phyloP scores from a whole-genome alignment of 2,888 invertebrate species.

The Deilephila porcellus region DNA sequence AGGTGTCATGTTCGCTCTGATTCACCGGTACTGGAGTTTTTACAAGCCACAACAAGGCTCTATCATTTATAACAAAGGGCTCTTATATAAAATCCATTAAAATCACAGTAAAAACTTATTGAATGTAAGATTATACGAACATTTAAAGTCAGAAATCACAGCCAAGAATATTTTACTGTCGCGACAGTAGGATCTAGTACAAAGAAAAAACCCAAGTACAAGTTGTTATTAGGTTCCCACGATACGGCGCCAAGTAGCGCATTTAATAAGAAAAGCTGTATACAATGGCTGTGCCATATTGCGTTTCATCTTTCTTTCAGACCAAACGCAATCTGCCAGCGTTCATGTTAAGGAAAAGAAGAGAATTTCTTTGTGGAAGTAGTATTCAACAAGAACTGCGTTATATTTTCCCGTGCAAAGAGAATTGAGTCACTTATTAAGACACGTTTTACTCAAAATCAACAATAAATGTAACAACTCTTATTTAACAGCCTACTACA shows the following conservation, averaged over 20 bases:
- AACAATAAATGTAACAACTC: no score
- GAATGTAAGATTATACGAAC: background rate
- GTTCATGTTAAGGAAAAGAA: background rate
- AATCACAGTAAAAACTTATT: no score
- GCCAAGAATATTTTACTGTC: background rate
- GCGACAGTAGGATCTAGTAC: background rate
- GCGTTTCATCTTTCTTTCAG: slow-evolving; percentile 4
- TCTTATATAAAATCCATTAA: no score
- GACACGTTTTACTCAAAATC: no score
- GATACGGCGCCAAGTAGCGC: background rate
- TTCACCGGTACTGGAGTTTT: no score
- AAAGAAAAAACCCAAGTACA: background rate
- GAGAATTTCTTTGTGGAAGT: background rate
- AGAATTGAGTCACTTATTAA: no score
- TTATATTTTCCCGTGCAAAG: background rate
- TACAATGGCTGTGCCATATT: background rate
- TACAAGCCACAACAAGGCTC: no score
- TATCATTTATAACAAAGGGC: background rate
- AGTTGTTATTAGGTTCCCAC: background rate
- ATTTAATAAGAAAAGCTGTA: slow-evolving; percentile 1
- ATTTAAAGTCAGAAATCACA: background rate
- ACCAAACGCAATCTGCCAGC: slow-evolving; percentile 1
- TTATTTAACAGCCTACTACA: no score
- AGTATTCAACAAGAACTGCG: background rate
- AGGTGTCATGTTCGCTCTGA: no score